phyloP scores from a whole-genome alignment of 2,888 invertebrate species.

The Spilosoma lubricipeda region DNA sequence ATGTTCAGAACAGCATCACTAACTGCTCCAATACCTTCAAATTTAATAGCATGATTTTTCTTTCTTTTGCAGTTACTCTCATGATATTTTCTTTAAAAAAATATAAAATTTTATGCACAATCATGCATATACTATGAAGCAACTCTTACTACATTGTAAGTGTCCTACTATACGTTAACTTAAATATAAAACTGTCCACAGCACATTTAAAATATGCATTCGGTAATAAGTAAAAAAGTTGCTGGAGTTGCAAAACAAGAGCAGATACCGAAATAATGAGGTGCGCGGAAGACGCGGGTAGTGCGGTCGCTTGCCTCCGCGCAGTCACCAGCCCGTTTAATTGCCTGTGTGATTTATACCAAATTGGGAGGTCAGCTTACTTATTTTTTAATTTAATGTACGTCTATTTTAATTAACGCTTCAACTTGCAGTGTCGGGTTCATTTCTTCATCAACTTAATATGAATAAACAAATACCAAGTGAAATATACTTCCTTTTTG shows the following conservation, averaged over 20 bases:
- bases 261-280: conserved; percentile 80
- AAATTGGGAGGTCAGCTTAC: conserved; percentile 46
- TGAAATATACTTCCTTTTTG: neutral
- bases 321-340: conserved; percentile 48
- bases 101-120: neutral
- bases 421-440: conserved; percentile 16
- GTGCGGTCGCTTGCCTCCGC: conserved; percentile 50
- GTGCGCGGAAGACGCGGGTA: conserved; percentile 66
- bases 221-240: conserved; percentile 45
- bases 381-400: conserved; percentile 42
- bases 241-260: conserved; percentile 68
- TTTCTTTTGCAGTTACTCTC: neutral
- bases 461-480: neutral
- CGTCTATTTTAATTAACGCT: conserved; percentile 48
- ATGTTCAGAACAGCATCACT: no score
- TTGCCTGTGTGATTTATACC: conserved; percentile 53
- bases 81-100: neutral
- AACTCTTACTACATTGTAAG: conserved; percentile 11
- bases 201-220: conserved; percentile 45
- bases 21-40: neutral
- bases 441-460: conserved; percentile 36
- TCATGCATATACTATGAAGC: neutral
- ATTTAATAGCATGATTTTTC: no score
- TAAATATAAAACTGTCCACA: conserved; percentile 40
- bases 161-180: conserved; percentile 14